Evolutionary conservation across 2,113 vertebrate species (phyloP).

Genomic region (Oncorhynchus mykiss): DNA sequence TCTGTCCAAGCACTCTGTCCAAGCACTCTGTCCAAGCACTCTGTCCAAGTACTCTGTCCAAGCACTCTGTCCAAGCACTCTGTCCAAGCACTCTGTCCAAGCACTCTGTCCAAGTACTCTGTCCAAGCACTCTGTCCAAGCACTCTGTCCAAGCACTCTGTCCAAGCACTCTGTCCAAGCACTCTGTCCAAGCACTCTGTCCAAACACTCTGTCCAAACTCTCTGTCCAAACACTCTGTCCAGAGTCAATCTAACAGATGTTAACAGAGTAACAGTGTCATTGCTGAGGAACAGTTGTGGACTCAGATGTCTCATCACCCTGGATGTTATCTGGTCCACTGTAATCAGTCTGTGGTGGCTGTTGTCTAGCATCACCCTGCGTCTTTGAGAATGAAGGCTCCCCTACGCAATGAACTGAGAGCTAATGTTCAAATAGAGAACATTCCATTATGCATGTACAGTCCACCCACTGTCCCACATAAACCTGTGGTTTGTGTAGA

Average conservation of each 20-base stretch:
- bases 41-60: no score
- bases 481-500: constrained; percentile 13
- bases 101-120: no score
- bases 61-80: no score
- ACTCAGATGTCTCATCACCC: no score
- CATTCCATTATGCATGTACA: constrained; percentile 17
- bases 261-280: not conserved
- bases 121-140: not conserved
- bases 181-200: no score
- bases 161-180: not conserved
- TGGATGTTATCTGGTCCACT: not conserved
- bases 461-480: not conserved
- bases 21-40: not conserved
- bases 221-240: not conserved
- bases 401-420: not conserved
- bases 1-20: not conserved
- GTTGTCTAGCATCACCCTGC: not conserved
- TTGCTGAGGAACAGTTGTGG: no score
- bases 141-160: not conserved
- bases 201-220: no score
- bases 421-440: constrained; percentile 14
- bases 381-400: not conserved
- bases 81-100: no score
- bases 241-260: not conserved
- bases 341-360: not conserved